Base-by-base conservation (phyloP, 2,797 vertebrate species). In the Lacerta agilis region DNA sequence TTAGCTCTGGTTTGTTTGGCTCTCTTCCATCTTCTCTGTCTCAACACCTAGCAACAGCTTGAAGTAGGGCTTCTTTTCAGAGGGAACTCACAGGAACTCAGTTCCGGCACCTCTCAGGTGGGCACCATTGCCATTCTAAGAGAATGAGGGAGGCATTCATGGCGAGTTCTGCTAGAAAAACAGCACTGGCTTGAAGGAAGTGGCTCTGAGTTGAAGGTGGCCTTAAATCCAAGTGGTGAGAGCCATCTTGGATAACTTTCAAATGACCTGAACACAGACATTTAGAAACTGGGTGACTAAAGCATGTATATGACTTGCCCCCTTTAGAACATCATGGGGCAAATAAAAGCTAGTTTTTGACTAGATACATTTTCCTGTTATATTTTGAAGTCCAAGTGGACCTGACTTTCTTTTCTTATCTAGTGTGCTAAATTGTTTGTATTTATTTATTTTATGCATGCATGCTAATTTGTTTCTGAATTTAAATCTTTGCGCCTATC, bases 241-340 rank as follows among this genome's bases (percentile, higher is more conserved):
- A 81, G 27, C 23, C 38, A 11, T 84, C 38, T 73, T 73, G 49
- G 79, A 76, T 8, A 82, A 82, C 17, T 29, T 55, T 67, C 15
- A 67, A 77, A 45, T 80, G 29, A 66, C 36, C 9, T 33, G 33
- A 82, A 78, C 2, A 67, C 36, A 10, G 11, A 23, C 5, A 55
- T 81, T 72, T 41, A 81, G 67, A 80, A 81, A 73, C 72, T 86
- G 38, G 13, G 33, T 76, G 45, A 76, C 3, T 66, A 66, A 87
- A 25, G 17, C n/a, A 3, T 64, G 38, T 75, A 66, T 15, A 11
- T 38, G 18, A 23, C 71, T 73, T 38, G 43, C 61, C 36, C 36
- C 15, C 64, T 71, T 71, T 80, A 64, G 27, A 43, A 13, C 29
- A 79, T 5, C 49, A 29, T 5, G 5, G 9, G 43, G 20, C 33